phyloP scores from a whole-genome alignment of 2,797 vertebrate species.

The Schizopygopsis pylzovi region DNA sequence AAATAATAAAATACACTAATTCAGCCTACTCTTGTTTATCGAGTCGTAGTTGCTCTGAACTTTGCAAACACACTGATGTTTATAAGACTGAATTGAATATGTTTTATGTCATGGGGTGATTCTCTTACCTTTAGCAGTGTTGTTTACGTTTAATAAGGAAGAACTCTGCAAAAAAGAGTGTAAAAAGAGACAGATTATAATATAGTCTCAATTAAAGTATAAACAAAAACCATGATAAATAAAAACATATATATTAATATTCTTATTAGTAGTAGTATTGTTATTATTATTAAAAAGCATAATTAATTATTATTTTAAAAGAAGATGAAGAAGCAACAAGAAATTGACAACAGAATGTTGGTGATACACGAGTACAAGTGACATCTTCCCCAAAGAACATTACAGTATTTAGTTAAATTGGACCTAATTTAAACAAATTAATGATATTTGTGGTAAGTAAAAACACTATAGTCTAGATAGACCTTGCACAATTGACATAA shows the following conservation, averaged over 20 bases:
- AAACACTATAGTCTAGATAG: neutral
- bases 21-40: neutral
- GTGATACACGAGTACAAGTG: neutral
- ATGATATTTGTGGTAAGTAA: neutral
- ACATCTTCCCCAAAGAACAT: neutral
- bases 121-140: conserved; percentile 76
- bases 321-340: no score
- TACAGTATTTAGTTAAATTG: neutral
- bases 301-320: neutral
- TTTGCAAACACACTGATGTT: neutral
- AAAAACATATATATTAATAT: neutral
- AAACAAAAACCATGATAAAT: neutral
- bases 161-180: conserved; percentile 73
- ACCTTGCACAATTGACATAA: neutral
- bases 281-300: neutral
- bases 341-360: neutral
- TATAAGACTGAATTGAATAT: neutral
- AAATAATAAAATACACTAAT: neutral
- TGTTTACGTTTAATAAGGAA: conserved; percentile 66
- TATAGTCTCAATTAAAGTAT: neutral
- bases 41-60: neutral
- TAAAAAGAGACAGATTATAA: conserved; percentile 30
- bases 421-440: neutral
- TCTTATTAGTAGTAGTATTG: neutral
- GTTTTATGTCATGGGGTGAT: neutral